phyloP scores from a whole-genome alignment of 2,113 vertebrate species.

The Scartelaos histophorus region DNA sequence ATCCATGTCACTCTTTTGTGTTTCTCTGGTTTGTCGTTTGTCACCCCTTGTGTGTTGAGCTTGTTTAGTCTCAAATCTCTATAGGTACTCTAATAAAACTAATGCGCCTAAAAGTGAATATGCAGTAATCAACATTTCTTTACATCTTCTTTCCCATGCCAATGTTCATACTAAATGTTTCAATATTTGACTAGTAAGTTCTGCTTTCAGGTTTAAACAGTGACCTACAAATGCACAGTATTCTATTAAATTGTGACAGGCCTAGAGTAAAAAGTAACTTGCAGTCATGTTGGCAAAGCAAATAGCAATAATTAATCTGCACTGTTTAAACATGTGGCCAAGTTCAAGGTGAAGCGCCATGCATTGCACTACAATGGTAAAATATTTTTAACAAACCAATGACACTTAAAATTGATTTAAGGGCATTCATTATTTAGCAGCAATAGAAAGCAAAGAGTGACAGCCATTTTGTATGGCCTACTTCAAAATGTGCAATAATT shows the following conservation, averaged over 20 bases:
- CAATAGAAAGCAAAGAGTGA: neutral
- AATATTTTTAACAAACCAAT: neutral
- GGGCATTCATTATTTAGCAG: neutral
- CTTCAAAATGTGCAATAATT: neutral
- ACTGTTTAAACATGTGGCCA: neutral
- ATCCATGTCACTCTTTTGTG: too few species aligned
- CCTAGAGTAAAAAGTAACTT: conserved; percentile 30
- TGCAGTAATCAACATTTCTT: too few species aligned
- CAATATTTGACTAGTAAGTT: neutral
- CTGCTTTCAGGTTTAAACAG: conserved; percentile 32
- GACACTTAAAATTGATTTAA: neutral
- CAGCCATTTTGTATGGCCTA: neutral
- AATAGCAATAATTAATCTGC: neutral
- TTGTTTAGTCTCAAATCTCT: too few species aligned
- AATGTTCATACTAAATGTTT: too few species aligned
- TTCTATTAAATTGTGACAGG: conserved; percentile 20
- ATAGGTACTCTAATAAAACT: too few species aligned
- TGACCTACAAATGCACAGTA: conserved; percentile 22
- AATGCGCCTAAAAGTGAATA: too few species aligned
- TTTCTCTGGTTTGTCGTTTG: too few species aligned
- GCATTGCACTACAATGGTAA: neutral
- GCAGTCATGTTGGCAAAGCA: conserved; percentile 8
- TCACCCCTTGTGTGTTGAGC: too few species aligned
- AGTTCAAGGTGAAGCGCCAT: neutral
- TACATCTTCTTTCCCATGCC: too few species aligned